Evolutionary conservation across 1,140 invertebrate species (phyloP), one percentile per base, ranked within the genome.

Genomic region (Limonius californicus): DNA sequence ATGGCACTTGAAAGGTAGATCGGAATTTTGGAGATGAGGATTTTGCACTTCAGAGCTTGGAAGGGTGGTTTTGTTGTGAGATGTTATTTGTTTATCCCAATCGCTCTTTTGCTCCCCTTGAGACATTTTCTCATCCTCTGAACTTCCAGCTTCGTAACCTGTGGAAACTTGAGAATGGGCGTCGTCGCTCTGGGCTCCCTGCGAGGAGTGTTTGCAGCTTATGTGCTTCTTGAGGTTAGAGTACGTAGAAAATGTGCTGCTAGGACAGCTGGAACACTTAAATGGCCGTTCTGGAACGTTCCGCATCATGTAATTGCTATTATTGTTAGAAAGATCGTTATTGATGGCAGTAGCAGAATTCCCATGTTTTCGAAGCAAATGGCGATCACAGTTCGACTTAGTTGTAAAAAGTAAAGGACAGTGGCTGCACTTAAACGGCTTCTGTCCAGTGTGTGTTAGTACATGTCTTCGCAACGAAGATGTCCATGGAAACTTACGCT

Each of bases 341-440:
- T 75, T 66, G 70, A 79, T 59, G 23, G 68, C 75, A 8, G 73
- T 75, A 32, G 76, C 73, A 1, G 71, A 63, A 61, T 80, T 81
- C n/a, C 79, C 90, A 73, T 98, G 95, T 74, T 97, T 97, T 12
- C 94, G 81, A 16, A 95, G 77, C 55, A 98, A 76, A 75, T 98
- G 96, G 12, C 95, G 87, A 69, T 98, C 96, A 74, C 96, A 94
- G 76, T 98, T 98, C 1, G 93, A 96, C 72, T 98, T 98, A 0
- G 95, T 98, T 2, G 95, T 98, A 76, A 98, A 98, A 0, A 94
- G 84, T 0, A 97, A 81, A 0, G 90, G 88, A 74, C 96, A 98
- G 66, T 93, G 87, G 0, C 89, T 87, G 76, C 96, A 98, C 73
- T 95, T 93, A 79, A 90, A 98, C 0, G 96, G 96, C 72, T 98